Conservation (phyloP, 30 jellyfish, hydroid and myxozoan species). For the Cassiopea andromeda region DNA sequence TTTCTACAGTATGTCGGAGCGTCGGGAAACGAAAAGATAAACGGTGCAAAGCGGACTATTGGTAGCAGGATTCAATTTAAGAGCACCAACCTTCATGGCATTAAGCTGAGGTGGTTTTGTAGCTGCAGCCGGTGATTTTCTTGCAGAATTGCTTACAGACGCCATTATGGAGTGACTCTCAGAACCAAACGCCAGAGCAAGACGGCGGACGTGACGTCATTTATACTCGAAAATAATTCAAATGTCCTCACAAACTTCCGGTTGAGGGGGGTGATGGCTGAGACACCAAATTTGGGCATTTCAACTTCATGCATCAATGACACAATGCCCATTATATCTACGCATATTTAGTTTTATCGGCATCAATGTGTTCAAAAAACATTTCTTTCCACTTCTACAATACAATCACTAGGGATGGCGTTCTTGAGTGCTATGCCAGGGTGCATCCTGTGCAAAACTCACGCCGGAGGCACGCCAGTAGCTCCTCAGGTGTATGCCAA, state of each 20-base stretch:
- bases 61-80: not conserved
- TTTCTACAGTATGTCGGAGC: not conserved
- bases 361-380: no score
- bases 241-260: not conserved
- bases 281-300: conserved; percentile 12
- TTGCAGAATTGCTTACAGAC: conserved; percentile 83
- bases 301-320: not conserved
- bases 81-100: conserved; percentile 85
- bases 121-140: conserved; percentile 99
- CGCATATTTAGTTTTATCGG: no score
- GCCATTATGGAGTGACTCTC: conserved; percentile 84
- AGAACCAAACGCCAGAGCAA: conserved; percentile 37
- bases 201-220: conserved; percentile 73
- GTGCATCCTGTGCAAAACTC: no score
- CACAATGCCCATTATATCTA: not conserved
- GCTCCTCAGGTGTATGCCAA: no score
- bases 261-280: not conserved
- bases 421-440: no score
- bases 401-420: no score
- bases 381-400: no score
- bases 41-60: conserved; percentile 8
- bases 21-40: conserved; percentile 27
- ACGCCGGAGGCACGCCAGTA: no score
- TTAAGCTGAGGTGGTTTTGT: conserved; percentile 91
- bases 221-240: not conserved